Evolutionary conservation across 2,888 invertebrate genomes (phyloP).

Genomic region (Megamerina dolium): DNA sequence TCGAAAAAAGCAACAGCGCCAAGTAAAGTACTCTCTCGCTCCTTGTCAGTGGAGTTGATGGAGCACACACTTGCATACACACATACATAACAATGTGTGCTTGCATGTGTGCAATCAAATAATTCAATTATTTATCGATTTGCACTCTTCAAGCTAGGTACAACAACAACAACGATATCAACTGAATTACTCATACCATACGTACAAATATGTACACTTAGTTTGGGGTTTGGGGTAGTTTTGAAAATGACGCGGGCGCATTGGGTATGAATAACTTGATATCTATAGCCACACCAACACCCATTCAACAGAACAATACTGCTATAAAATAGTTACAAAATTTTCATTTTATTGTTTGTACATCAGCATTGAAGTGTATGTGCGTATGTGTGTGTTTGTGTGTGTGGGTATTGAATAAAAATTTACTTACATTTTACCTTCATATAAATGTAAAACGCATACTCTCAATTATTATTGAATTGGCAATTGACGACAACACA

Average conservation of each 20-base stretch:
- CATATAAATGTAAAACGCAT: neutral
- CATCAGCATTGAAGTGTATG: neutral
- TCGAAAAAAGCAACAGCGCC: too few species aligned
- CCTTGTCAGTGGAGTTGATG: too few species aligned
- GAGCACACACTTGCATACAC: too few species aligned
- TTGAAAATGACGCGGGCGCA: conserved; percentile 7
- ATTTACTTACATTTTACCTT: neutral
- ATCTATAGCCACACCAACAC: too few species aligned
- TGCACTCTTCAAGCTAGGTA: conserved; percentile 5
- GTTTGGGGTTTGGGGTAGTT: neutral
- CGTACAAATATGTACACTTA: neutral
- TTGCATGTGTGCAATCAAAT: too few species aligned
- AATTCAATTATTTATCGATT: conserved; percentile 22
- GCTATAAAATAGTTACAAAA: conserved; percentile 14
- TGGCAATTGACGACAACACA: conserved; percentile 19
- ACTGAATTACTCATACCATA: neutral
- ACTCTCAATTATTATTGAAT: conserved; percentile 17
- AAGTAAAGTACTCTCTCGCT: too few species aligned
- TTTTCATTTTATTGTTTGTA: too few species aligned
- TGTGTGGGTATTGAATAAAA: neutral
- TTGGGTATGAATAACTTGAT: conserved; percentile 1
- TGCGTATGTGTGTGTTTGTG: neutral
- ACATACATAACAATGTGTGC: too few species aligned
- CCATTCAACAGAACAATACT: too few species aligned
- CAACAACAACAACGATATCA: neutral